These are phyloP conservation scores for Apis laboriosa DNA, from an alignment of 1,140 invertebrate species.

Conservation along the genomic window DNA sequence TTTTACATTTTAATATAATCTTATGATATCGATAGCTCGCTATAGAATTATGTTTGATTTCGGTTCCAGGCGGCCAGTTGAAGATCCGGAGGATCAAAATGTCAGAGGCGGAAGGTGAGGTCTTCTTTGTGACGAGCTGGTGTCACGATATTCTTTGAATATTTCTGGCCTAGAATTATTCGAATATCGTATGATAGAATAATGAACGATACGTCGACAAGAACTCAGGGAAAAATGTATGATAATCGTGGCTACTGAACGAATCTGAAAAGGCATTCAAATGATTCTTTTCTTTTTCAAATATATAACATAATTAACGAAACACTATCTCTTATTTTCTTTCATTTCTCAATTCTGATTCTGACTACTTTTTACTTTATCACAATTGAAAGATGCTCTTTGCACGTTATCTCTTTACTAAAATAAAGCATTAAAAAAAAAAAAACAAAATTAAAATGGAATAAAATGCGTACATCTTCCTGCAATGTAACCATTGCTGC, in stretches of 20 bases:
- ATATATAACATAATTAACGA: constrained; percentile 46
- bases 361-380: not conserved
- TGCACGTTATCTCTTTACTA: constrained; percentile 31
- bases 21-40: not conserved
- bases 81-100: constrained; percentile 67
- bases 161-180: constrained; percentile 42
- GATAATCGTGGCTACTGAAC: constrained; percentile 16
- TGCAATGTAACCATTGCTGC: constrained; percentile 26
- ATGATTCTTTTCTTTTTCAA: not conserved
- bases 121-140: constrained; percentile 51
- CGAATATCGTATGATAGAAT: constrained; percentile 57
- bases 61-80: constrained; percentile 69
- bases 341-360: not conserved
- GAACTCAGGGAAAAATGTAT: constrained; percentile 42
- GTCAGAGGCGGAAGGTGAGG: constrained; percentile 77
- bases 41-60: constrained; percentile 30
- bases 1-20: not conserved
- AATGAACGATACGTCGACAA: constrained; percentile 51
- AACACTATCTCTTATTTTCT: not conserved
- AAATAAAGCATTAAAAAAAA: not conserved
- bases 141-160: constrained; percentile 55
- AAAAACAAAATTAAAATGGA: not conserved
- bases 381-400: not conserved
- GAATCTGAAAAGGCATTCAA: not conserved
- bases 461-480: constrained; percentile 18